A percentile compares a stretch with the other conserved stretches of the same genome.
Conservation (phyloP, 2,888 invertebrate species). For the Lochmaea capreae region DNA sequence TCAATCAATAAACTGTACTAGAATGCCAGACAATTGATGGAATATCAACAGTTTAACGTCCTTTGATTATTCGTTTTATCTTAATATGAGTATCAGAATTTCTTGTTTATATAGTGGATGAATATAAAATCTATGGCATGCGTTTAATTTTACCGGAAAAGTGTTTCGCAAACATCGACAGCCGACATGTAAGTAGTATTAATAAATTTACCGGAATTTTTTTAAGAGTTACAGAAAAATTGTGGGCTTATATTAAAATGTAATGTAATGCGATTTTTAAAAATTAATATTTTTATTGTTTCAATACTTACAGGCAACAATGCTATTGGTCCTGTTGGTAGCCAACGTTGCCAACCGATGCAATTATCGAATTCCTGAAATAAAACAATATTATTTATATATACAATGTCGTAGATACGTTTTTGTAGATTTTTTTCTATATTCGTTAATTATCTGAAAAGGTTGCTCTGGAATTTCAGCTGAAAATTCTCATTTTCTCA, state of each 20-base stretch:
- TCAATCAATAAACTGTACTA: too few relatives aligned
- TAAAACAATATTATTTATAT: constrained; percentile 21
- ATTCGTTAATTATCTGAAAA: too few relatives aligned
- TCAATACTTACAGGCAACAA: constrained; percentile 78
- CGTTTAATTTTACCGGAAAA: background rate
- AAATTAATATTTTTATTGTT: background rate
- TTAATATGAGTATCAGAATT: background rate
- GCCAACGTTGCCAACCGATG: constrained; percentile 96
- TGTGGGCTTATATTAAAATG: background rate
- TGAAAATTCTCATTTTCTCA: too few relatives aligned
- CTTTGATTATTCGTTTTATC: background rate
- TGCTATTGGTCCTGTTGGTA: constrained; percentile 93
- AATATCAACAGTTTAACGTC: too few relatives aligned
- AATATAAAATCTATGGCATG: background rate
- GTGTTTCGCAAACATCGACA: constrained; percentile 3
- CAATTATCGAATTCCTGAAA: constrained; percentile 76
- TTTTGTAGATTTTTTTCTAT: too few relatives aligned
- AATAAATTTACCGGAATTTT: background rate
- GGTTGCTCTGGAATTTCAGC: too few relatives aligned
- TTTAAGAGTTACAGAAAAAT: background rate
- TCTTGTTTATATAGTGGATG: background rate
- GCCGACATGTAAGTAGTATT: background rate
- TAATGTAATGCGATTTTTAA: background rate
- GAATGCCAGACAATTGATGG: too few relatives aligned
- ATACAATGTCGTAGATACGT: too few relatives aligned